phyloP scores from a whole-genome alignment of 1,140 invertebrate species.

The Drosophila punjabiensis region DNA sequence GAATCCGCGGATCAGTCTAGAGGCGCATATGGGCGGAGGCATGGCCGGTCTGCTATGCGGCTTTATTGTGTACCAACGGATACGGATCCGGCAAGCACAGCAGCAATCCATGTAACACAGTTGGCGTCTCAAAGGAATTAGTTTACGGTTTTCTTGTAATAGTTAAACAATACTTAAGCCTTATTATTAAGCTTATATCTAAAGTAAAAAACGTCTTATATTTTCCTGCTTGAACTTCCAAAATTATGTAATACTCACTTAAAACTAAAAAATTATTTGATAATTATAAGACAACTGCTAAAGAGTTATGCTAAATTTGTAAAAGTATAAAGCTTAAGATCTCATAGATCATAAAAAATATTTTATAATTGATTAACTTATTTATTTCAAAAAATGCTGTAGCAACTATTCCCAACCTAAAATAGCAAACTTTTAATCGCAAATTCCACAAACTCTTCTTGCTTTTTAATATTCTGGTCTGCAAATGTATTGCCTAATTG shows the following conservation, averaged over 20 bases:
- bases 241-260: neutral
- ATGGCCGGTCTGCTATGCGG: conserved; percentile 92
- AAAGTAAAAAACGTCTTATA: neutral
- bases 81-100: conserved; percentile 4
- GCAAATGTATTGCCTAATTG: neutral
- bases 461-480: conserved; percentile 12
- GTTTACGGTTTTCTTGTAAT: neutral
- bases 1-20: conserved; percentile 89
- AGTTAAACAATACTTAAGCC: neutral
- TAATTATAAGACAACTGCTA: no score
- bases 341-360: neutral
- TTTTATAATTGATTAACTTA: no score
- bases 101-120: neutral
- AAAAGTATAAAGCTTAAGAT: neutral
- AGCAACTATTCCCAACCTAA: fast-evolving
- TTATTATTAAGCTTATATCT: no score
- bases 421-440: neutral
- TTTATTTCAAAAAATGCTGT: neutral
- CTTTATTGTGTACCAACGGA: conserved; percentile 89
- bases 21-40: conserved; percentile 92
- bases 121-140: conserved; percentile 24
- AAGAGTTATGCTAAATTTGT: no score
- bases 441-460: neutral
- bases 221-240: neutral
- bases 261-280: neutral